Evolutionary conservation across 2,888 invertebrate genomes (phyloP), one percentile per base, ranked within the genome.

Genomic region (Athalia rosae): DNA sequence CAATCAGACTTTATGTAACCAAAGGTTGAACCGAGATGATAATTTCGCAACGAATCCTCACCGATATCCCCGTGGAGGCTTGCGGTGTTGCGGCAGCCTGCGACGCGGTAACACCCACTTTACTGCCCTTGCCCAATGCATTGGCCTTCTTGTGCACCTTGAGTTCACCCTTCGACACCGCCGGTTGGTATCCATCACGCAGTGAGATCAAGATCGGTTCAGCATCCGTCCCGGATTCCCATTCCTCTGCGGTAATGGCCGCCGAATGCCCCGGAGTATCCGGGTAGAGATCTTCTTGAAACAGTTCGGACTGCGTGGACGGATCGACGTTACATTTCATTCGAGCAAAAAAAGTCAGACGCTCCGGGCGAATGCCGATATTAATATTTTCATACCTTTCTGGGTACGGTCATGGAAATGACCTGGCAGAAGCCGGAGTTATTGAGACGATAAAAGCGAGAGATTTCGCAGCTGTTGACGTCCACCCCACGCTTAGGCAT

Each of bases 401-500:
- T 93, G 43, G 99, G 99, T 78, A 99, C 99, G 77, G 98, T 98
- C 98, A 99, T 98, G n/a, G 98, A 97, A 79, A 98, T 93, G 81
- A 95, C 96, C 93, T 99, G 99, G 90, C 98, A 98, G 74, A 98
- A 92, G 76, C 97, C 97, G 48, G 96, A 97, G 90, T 97, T 97
- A 91, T 98, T 98, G 79, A 99, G 93, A 84, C 99, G 94, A 92
- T 97, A 99, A 92, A 99, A 98, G 89, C 98, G 95, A 84, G 95
- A 93, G 84, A 99, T 97, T 92, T 99, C 99, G 91, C 98, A 99
- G 81, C 95, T 95, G 81, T 95, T 95, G 76, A 98, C 96, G 91
- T 98, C 98, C 90, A 97, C 96, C 80, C 99, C 99, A 84, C 99
- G 93, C 92, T 99, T 99, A 82, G 99, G 98, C 98, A 99, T 99